Conservation (phyloP, 2,888 invertebrate genomes). For the Esperia sulphurella region DNA sequence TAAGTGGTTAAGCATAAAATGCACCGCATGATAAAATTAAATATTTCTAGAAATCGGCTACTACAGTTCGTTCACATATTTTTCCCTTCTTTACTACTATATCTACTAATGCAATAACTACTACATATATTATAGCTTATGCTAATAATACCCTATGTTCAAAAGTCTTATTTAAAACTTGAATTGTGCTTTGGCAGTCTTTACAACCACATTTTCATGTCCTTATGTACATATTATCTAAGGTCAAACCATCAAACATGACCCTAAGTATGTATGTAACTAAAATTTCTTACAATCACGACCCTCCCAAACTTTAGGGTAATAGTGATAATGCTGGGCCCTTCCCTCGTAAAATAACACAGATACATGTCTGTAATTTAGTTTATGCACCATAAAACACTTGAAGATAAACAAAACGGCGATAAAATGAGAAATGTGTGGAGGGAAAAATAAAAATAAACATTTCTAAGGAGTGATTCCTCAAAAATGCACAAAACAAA, state of each 20-base stretch:
- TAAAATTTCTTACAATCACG: conserved; percentile 8
- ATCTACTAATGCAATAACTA: no score
- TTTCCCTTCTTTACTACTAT: no score
- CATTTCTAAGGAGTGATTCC: conserved; percentile 8
- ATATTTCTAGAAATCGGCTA: no score
- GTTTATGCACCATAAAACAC: conserved; percentile 50
- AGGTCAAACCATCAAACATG: background rate
- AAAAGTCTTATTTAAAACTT: no score
- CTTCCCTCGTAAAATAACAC: conserved; percentile 30
- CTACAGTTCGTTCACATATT: no score
- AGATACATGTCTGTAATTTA: conserved; percentile 40
- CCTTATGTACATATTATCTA: background rate
- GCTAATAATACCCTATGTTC: no score
- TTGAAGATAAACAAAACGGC: conserved; percentile 40
- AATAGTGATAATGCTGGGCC: conserved; percentile 26
- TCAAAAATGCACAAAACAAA: no score
- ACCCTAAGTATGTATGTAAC: background rate
- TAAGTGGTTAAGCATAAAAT: no score
- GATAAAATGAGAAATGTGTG: conserved; percentile 25
- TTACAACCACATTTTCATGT: background rate
- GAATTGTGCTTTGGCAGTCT: background rate
- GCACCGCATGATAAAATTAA: no score
- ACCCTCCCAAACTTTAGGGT: conserved; percentile 18
- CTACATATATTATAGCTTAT: no score
- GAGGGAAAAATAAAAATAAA: conserved; percentile 9